Base-by-base conservation (phyloP, 1,140 invertebrate genomes). In the Drosophila punjabiensis region DNA sequence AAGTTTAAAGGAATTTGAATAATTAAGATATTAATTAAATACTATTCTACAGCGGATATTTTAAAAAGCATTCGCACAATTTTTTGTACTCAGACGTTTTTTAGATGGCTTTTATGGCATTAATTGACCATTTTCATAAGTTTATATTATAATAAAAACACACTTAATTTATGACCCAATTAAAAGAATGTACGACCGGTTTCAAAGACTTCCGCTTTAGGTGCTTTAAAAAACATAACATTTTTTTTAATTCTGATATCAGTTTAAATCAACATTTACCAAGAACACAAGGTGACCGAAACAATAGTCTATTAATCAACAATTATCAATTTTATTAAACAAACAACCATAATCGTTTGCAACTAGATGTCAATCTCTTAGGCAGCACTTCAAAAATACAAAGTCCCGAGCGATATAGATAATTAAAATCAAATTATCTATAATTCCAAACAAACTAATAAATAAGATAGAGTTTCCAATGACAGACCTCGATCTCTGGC, bases 341-440 rank as follows among this genome's bases (percentile, higher is more conserved):
- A 58, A 58, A 59, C 56, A 59, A 59, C 20, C 56, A 13, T 43
- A 59, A 41, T 59, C 20, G 13, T 16, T 58, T 9, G 24, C 4
- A 28, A n/a, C 5, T 5, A 59, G 53, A 59, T 59, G 10, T 13
- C 16, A 59, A 59, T 59, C 56, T 59, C 14, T 39, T 39, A n/a
- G 56, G 39, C 35, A 41, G 20, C 56, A 45, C 35, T 59, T 59
- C 11, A 59, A 28, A 39, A 59, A 59, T 28, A 59, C 56, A 59
- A 59, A 59, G 24, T 59, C 35, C 14, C 11, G 2, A 13, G 10
- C 10, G 24, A 41, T 28, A 28, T 28, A 13, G 16, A 43, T 28
- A 59, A 59, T 41, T 59, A 59, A 59, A 41, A 41, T 0, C 56
- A 41, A 39, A 59, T 59, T 41, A 59, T 59, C 56, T 58, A 43